These are phyloP conservation scores for Parotocinclus haroldoi DNA, from an alignment of 2,797 vertebrate genomes.

Conservation along the genomic window DNA sequence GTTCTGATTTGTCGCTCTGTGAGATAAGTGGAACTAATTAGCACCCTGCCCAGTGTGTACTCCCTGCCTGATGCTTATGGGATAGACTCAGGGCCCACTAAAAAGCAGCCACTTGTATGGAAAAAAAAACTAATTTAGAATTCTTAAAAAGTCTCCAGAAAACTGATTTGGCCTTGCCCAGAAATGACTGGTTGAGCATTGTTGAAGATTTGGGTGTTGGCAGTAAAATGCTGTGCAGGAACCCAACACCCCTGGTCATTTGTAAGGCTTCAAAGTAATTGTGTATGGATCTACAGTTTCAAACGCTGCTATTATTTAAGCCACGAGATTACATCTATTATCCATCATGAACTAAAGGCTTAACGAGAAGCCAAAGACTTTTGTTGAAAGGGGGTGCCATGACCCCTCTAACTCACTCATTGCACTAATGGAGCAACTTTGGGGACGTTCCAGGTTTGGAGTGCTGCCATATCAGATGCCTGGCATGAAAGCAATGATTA, in stretches of 20 bases:
- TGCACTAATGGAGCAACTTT: conserved; percentile 23
- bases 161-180: too few relatives aligned
- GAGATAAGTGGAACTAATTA: too few relatives aligned
- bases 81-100: too few relatives aligned
- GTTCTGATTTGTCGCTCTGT: too few relatives aligned
- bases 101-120: too few relatives aligned
- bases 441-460: conserved; percentile 25
- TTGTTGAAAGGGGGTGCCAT: conserved; percentile 12
- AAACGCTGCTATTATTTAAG: neutral
- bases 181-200: too few relatives aligned
- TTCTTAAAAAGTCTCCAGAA: too few relatives aligned
- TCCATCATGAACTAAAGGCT: conserved; percentile 17
- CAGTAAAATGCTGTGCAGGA: too few relatives aligned
- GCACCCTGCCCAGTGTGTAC: too few relatives aligned
- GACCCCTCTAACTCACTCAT: conserved; percentile 21
- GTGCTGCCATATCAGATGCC: conserved; percentile 6
- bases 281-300: neutral
- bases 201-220: too few relatives aligned
- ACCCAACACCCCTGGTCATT: neutral
- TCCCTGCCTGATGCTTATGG: too few relatives aligned
- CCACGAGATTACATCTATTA: conserved; percentile 16
- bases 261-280: neutral
- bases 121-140: too few relatives aligned
- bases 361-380: conserved; percentile 3
- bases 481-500: neutral